These are phyloP conservation scores for Dermatophagoides farinae DNA, from an alignment of 1,140 invertebrate genomes.

Conservation along the genomic window DNA sequence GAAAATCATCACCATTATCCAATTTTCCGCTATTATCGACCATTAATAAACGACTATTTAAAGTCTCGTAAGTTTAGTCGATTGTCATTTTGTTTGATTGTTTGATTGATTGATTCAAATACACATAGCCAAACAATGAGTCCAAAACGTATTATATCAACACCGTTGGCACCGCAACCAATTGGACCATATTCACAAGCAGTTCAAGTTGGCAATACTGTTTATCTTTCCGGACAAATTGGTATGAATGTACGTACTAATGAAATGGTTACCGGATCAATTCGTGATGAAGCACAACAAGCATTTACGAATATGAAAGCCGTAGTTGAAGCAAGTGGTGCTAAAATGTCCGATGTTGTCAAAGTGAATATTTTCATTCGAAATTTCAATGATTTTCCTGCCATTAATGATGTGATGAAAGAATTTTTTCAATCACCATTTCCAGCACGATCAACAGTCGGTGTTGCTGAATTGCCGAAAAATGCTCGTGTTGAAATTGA, in stretches of 20 bases:
- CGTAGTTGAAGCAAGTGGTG: constrained; percentile 6
- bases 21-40: background rate
- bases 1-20: background rate
- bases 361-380: constrained; percentile 9
- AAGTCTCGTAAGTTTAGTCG: too few relatives aligned
- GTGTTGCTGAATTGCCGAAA: background rate
- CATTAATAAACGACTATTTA: background rate
- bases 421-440: background rate
- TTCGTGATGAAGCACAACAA: constrained; percentile 39
- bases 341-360: constrained; percentile 2
- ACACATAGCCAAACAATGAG: too few relatives aligned
- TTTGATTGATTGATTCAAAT: too few relatives aligned
- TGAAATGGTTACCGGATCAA: constrained; percentile 45
- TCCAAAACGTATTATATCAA: background rate
- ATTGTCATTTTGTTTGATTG: too few relatives aligned
- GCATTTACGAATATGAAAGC: constrained; percentile 9
- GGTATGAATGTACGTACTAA: constrained; percentile 65
- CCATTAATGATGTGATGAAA: constrained; percentile 9
- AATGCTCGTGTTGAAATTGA: background rate
- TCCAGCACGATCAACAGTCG: background rate
- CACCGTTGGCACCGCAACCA: constrained; percentile 51
- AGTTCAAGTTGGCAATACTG: constrained; percentile 46
- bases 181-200: constrained; percentile 90
- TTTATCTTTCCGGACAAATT: constrained; percentile 75
- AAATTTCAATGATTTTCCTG: constrained; percentile 2